A percentile compares a stretch with the other conserved stretches of the same genome.
Conservation (phyloP, 2,797 vertebrate genomes). For the Typhlichthys subterraneus region DNA sequence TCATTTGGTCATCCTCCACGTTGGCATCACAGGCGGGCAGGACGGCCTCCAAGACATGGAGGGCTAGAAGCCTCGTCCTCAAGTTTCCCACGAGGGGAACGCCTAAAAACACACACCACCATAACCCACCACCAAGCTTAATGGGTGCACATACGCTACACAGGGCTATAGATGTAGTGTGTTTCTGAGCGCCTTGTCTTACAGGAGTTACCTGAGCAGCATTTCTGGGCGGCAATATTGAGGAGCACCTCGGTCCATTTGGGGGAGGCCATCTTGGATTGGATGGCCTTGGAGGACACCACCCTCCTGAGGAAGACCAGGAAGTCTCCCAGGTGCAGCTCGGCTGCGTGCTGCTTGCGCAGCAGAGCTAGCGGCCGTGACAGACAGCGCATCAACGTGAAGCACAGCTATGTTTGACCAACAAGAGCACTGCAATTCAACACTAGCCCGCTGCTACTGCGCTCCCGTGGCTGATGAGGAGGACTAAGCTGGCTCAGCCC, state of each 20-base stretch:
- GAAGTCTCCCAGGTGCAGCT: slow-evolving; percentile 95
- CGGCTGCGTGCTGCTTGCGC: slow-evolving; percentile 90
- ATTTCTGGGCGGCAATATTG: slow-evolving; percentile 97
- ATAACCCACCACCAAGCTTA: not conserved
- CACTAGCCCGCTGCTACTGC: too few relatives aligned
- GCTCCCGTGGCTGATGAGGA: not conserved
- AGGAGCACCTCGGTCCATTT: slow-evolving; percentile 99
- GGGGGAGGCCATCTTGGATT: slow-evolving; percentile 98
- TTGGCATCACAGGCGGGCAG: slow-evolving; percentile 92
- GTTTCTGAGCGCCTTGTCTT: not conserved
- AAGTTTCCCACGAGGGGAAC: slow-evolving; percentile 94
- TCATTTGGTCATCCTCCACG: slow-evolving; percentile 95
- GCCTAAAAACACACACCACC: slow-evolving; percentile 67
- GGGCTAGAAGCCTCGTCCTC: slow-evolving; percentile 92
- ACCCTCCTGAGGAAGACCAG: slow-evolving; percentile 95
- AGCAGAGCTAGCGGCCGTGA: slow-evolving; percentile 77
- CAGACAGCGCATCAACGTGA: not conserved
- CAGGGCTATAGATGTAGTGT: not conserved
- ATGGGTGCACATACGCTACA: not conserved
- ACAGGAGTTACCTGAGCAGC: slow-evolving; percentile 84
- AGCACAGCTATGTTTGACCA: too few relatives aligned
- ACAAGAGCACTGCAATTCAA: too few relatives aligned
- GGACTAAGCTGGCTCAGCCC: too few relatives aligned
- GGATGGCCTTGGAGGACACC: slow-evolving; percentile 97
- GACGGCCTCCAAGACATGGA: slow-evolving; percentile 95